Base-by-base conservation (phyloP, 1,140 invertebrate species). In the Frieseomelitta varia region DNA sequence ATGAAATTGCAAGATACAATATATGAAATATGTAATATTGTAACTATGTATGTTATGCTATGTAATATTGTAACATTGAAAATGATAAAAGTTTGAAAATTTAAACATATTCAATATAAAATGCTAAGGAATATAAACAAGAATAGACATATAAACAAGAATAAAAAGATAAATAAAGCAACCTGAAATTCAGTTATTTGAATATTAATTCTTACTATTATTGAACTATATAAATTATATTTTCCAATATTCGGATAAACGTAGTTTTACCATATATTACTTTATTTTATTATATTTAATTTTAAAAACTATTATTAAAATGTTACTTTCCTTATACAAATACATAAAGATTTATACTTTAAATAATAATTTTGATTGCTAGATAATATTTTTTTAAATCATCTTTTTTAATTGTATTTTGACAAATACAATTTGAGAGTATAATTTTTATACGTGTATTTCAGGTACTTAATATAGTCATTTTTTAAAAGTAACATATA, bases 391-490 rank as follows among this genome's bases (percentile, higher is more conserved):
- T 12, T 47, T 4, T 19, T 76, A 47, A 30, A 19, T 15, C 47
- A 72, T 30, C 34, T 51, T 19, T 27, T 75, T 39, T n/a, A 30
- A 17, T 74, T 81, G 75, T 65, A 71, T 80, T 75, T 77, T n/a
- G 24, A 75, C 61, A 79, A 61, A 67, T 47, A 71, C 51, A 65
- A 56, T 55, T 78, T 21, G 67, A n/a, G 55, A 76, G 74, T 80
- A 47, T 21, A 84, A 27, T 77, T 72, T 21, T 65, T 68, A 24
- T 67, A 67, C 34, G 30, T 87, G 71, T 24, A 56, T 76, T 34
- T 87, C 89, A 84, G 85, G 87, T 91, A 91, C 87, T 80, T 67
- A 83, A 81, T 55, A 80, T 24, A 79, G 65, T 79, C 67, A 34
- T 15, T 68, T 67, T 58, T 39, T 47, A 65, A 69, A 53, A 67